Percentiles rank a stretch among this genome's conserved stretches.
Conservation (phyloP, 2,888 invertebrate genomes). For the Tortrix viridana region DNA sequence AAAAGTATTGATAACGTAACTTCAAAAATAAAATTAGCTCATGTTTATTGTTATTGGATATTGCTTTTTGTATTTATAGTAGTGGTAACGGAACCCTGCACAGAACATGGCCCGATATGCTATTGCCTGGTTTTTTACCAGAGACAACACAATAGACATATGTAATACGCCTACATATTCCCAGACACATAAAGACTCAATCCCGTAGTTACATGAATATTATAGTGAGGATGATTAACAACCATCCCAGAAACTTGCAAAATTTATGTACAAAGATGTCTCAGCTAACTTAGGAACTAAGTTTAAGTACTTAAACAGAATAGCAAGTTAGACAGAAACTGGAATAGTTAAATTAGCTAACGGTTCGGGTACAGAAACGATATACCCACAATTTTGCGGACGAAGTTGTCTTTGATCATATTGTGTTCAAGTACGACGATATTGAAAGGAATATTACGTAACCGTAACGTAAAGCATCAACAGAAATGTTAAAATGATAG, state of each 20-base stretch:
- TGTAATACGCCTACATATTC: too few species aligned
- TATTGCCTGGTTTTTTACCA: too few species aligned
- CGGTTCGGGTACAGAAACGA: conserved; percentile 26
- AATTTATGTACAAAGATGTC: conserved; percentile 32
- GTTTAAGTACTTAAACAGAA: conserved; percentile 29
- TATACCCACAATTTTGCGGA: conserved; percentile 23
- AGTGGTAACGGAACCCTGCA: too few species aligned
- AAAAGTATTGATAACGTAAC: too few species aligned
- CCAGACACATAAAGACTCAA: too few species aligned
- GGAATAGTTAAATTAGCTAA: conserved; percentile 35
- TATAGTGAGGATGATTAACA: not conserved
- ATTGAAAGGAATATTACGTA: not conserved
- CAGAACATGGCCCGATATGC: too few species aligned
- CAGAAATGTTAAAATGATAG: too few species aligned
- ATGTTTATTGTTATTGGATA: too few species aligned
- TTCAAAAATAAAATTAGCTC: too few species aligned
- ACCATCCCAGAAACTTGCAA: conserved; percentile 5
- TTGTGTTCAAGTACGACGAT: conserved; percentile 13
- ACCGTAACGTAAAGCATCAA: too few species aligned
- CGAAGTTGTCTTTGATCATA: conserved; percentile 32
- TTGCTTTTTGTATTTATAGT: too few species aligned
- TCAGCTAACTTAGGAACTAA: conserved; percentile 19
- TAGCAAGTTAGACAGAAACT: conserved; percentile 24
- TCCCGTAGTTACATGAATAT: not conserved
- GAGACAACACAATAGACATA: not conserved